phyloP scores from a whole-genome alignment of 2,888 invertebrate species.

The Portevinia maculata region DNA sequence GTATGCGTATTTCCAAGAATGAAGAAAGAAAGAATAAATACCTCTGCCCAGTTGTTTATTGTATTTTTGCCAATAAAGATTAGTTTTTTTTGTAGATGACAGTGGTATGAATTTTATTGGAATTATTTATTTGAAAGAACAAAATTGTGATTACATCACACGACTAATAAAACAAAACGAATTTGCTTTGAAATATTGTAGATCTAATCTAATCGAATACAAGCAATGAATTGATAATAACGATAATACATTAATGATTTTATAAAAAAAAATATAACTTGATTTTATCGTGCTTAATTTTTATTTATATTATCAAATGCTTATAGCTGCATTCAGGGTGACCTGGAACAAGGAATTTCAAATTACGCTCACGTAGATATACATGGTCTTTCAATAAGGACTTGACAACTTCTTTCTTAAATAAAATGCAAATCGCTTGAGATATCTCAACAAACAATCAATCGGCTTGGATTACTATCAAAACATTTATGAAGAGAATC shows the following conservation, averaged over 20 bases:
- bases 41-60: conserved; percentile 23
- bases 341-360: too few species aligned
- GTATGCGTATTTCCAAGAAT: conserved; percentile 28
- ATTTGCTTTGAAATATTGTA: conserved; percentile 14
- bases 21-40: conserved; percentile 14
- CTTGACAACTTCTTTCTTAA: too few species aligned
- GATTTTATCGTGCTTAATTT: conserved; percentile 37
- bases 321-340: background rate
- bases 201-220: conserved; percentile 47
- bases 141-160: conserved; percentile 43
- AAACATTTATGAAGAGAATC: too few species aligned
- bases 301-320: conserved; percentile 26
- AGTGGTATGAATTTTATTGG: conserved; percentile 29
- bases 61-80: conserved; percentile 49
- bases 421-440: too few species aligned
- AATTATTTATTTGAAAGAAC: conserved; percentile 21
- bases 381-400: too few species aligned
- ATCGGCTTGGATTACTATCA: too few species aligned
- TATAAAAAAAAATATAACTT: conserved; percentile 38
- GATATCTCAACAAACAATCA: too few species aligned
- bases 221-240: conserved; percentile 17
- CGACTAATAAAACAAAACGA: conserved; percentile 9
- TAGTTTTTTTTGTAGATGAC: conserved; percentile 33
- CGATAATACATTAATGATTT: conserved; percentile 44
- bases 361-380: too few species aligned